A percentile compares a stretch with the other conserved stretches of the same genome.
Evolutionary conservation across 2,797 vertebrate species (phyloP).

Genomic region (Hippopotamyrus pictus): DNA sequence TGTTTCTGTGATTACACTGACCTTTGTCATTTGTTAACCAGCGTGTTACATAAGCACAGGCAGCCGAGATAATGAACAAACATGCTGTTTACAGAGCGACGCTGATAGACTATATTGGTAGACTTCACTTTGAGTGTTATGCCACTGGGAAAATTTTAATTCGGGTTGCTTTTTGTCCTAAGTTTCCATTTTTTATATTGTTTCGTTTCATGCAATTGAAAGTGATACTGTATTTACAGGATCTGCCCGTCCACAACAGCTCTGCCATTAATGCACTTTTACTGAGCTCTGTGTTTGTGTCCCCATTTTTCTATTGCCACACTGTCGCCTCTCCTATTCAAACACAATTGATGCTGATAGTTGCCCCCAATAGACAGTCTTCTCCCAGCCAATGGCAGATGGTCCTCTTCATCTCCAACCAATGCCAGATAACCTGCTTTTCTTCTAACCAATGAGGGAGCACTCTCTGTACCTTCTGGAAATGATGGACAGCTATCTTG

Average conservation of each 20-base stretch:
- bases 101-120: not conserved
- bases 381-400: not conserved
- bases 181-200: not conserved
- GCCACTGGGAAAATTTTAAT: not conserved
- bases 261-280: not conserved
- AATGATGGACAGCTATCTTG: not conserved
- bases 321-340: not conserved
- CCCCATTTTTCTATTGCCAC: not conserved
- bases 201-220: not conserved
- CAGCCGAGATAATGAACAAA: not conserved
- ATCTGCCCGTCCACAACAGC: not conserved
- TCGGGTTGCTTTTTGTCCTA: not conserved
- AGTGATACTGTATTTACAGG: not conserved
- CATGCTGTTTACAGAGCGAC: not conserved
- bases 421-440: not conserved
- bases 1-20: not conserved
- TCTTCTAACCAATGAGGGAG: not conserved
- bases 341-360: not conserved
- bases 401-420: not conserved
- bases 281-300: not conserved
- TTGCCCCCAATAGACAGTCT: not conserved
- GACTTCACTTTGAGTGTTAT: not conserved
- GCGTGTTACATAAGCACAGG: not conserved
- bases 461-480: not conserved
- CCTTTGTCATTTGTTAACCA: not conserved